Percentiles rank a stretch among this genome's conserved stretches.
phyloP scores from a whole-genome alignment of 2,797 vertebrate species.

The Serranus cabrilla region DNA sequence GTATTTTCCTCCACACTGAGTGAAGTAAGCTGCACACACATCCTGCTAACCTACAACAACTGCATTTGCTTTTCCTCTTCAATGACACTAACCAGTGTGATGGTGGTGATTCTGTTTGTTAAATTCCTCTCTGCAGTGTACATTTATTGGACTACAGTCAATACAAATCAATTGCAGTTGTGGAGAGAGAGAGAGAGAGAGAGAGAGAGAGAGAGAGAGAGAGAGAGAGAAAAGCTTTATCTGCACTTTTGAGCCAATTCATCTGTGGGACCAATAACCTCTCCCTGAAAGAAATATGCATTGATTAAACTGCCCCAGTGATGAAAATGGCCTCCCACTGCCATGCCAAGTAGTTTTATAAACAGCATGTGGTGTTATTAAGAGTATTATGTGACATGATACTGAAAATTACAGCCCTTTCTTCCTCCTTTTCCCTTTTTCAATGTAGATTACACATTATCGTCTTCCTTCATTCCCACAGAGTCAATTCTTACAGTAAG shows the following conservation, averaged over 20 bases:
- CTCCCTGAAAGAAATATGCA: slow-evolving; percentile 34
- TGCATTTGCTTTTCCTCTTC: not conserved
- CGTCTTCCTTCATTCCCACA: not conserved
- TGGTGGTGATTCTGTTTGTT: slow-evolving; percentile 19
- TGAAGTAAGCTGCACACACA: not conserved
- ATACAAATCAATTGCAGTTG: slow-evolving; percentile 39
- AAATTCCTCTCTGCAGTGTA: slow-evolving; percentile 17
- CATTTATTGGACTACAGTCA: slow-evolving; percentile 29
- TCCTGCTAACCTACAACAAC: not conserved
- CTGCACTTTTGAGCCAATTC: slow-evolving; percentile 27
- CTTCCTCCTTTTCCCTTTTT: not conserved
- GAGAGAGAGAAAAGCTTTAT: slow-evolving; percentile 7
- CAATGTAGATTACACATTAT: not conserved
- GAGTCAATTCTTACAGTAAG: slow-evolving; percentile 1
- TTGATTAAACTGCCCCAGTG: slow-evolving; percentile 33
- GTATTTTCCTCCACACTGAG: not conserved
- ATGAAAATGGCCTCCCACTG: slow-evolving; percentile 16
- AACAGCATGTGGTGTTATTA: slow-evolving; percentile 24
- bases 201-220: slow-evolving; percentile 4
- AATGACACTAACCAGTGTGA: slow-evolving; percentile 4
- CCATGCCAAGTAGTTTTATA: slow-evolving; percentile 15
- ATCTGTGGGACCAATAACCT: slow-evolving; percentile 32
- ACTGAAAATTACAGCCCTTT: slow-evolving; percentile 13
- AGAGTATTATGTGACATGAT: slow-evolving; percentile 24
- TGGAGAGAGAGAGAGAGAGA: not conserved